Evolutionary conservation across 2,888 invertebrate species (phyloP).

Genomic region (Drosophila acutilabella): DNA sequence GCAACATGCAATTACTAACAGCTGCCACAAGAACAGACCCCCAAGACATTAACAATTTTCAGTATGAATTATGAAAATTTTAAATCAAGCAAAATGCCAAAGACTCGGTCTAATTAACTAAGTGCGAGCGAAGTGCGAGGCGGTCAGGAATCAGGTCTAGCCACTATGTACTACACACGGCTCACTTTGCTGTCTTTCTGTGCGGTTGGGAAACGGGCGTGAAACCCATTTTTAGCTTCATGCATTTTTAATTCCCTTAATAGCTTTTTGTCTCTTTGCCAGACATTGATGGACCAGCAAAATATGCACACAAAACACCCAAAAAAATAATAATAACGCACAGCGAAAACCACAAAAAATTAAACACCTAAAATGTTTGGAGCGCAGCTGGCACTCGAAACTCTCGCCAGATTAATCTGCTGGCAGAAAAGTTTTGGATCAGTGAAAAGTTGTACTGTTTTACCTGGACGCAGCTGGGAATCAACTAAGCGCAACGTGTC

Average conservation of each 20-base stretch:
- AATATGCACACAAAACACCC: constrained; percentile 11
- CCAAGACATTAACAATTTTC: constrained; percentile 66
- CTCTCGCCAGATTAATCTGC: constrained; percentile 57
- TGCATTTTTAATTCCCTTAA: constrained; percentile 82
- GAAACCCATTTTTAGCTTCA: constrained; percentile 70
- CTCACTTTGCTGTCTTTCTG: constrained; percentile 1
- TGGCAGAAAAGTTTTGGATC: constrained; percentile 54
- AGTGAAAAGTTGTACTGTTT: constrained; percentile 59
- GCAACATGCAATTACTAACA: constrained; percentile 67
- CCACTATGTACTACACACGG: constrained; percentile 4
- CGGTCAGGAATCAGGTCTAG: constrained; percentile 23
- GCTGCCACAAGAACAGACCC: constrained; percentile 32
- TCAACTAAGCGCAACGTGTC: constrained; percentile 77
- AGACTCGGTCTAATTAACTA: constrained; percentile 75
- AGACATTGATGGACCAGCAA: constrained; percentile 79
- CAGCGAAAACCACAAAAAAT: constrained; percentile 51
- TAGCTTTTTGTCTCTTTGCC: constrained; percentile 78
- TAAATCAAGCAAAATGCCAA: constrained; percentile 60
- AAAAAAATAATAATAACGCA: constrained; percentile 22
- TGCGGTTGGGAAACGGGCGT: constrained; percentile 14
- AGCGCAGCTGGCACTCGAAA: constrained; percentile 51
- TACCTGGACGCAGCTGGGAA: constrained; percentile 68
- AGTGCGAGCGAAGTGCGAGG: constrained; percentile 51
- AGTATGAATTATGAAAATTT: constrained; percentile 74
- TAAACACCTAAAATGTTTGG: constrained; percentile 61